A percentile compares a stretch with the other conserved stretches of the same genome.
Evolutionary conservation across 2,113 vertebrate genomes (phyloP).

Genomic region (Platanista minor): DNA sequence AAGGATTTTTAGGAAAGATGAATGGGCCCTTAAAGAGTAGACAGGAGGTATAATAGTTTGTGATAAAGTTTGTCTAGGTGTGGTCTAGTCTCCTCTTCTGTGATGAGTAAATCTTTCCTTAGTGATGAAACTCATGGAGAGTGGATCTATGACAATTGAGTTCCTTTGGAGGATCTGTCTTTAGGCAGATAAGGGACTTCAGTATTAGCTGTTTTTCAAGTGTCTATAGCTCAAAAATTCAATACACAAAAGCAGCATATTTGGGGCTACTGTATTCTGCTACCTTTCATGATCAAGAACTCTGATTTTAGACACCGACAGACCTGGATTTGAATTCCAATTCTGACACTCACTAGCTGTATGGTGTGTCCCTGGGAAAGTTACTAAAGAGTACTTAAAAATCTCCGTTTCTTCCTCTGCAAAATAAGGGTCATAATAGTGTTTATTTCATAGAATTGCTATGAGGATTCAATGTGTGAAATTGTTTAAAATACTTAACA

Average conservation of each 20-base stretch:
- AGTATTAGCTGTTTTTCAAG: background rate
- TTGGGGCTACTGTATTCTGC: background rate
- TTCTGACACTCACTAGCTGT: background rate
- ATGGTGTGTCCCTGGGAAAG: background rate
- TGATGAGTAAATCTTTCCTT: background rate
- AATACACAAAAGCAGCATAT: background rate
- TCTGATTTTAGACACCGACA: background rate
- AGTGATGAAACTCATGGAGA: background rate
- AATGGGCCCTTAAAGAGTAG: background rate
- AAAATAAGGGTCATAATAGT: background rate
- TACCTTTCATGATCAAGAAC: background rate
- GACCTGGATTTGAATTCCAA: background rate
- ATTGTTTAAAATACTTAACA: background rate
- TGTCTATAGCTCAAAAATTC: background rate
- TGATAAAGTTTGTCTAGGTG: background rate
- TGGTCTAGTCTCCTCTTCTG: background rate
- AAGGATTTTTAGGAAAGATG: background rate
- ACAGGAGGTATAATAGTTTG: background rate
- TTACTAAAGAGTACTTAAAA: background rate
- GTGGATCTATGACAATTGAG: background rate
- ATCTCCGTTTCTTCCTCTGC: background rate
- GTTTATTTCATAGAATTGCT: background rate
- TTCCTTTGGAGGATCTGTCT: background rate
- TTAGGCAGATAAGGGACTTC: background rate
- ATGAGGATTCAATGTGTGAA: background rate